Evolutionary conservation across 2,888 invertebrate species (phyloP).

Genomic region (Drosophila pegasa): DNA sequence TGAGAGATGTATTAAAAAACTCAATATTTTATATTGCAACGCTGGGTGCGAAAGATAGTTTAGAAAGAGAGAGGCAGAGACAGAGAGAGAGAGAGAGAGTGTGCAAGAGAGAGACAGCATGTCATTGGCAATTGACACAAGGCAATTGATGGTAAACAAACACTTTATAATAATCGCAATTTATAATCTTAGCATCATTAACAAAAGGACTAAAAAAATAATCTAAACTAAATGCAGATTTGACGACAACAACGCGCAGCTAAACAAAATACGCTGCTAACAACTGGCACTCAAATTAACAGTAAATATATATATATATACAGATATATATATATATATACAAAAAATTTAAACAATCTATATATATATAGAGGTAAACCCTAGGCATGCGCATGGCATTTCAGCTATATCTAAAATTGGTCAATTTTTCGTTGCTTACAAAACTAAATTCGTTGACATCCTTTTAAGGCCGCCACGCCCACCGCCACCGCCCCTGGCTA

Average conservation of each 20-base stretch:
- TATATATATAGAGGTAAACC: background rate
- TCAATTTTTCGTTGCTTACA: constrained; percentile 51
- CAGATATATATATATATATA: background rate
- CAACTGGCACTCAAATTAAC: constrained; percentile 33
- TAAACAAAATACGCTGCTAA: constrained; percentile 30
- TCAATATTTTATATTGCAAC: constrained; percentile 19
- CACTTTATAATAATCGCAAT: background rate
- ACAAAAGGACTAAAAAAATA: constrained; percentile 31
- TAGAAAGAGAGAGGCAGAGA: constrained; percentile 1
- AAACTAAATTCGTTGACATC: constrained; percentile 60
- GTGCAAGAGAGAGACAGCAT: no score
- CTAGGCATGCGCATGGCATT: constrained; percentile 5
- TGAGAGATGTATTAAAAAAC: constrained; percentile 21
- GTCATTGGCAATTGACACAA: no score
- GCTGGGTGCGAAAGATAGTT: background rate
- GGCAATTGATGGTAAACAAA: constrained; percentile 15
- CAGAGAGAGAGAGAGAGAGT: background rate
- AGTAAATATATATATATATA: constrained; percentile 5
- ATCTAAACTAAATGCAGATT: constrained; percentile 39
- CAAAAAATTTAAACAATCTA: background rate
- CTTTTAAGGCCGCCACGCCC: no score
- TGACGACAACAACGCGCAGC: constrained; percentile 41
- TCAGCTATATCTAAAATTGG: constrained; percentile 45
- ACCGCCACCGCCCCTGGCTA: constrained; percentile 19
- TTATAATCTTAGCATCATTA: constrained; percentile 17